phyloP scores from a whole-genome alignment of 2,888 invertebrate genomes.

The Coelopa pilipes region DNA sequence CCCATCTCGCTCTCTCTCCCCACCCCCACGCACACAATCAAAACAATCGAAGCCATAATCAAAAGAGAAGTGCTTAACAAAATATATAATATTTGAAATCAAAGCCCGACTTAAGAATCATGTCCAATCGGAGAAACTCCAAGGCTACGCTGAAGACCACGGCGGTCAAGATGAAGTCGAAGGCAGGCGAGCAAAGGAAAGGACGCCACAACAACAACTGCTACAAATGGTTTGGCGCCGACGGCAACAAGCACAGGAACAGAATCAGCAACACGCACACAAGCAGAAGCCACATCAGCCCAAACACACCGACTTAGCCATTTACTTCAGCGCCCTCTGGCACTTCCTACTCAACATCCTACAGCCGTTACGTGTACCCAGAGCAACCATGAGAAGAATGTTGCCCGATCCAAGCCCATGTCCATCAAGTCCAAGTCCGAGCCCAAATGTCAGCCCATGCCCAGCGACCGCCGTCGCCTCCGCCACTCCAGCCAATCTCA shows the following conservation, averaged over 20 bases:
- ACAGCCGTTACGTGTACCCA: slow-evolving; percentile 50
- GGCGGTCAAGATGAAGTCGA: slow-evolving; percentile 62
- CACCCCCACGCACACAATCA: not conserved
- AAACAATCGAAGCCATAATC: slow-evolving; percentile 19
- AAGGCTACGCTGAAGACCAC: slow-evolving; percentile 61
- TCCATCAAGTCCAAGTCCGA: not conserved
- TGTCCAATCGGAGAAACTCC: slow-evolving; percentile 54
- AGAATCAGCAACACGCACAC: slow-evolving; percentile 16
- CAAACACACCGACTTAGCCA: slow-evolving; percentile 22
- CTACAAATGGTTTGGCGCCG: too few species aligned
- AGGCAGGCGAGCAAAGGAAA: not conserved
- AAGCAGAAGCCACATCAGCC: slow-evolving; percentile 35
- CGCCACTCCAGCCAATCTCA: too few species aligned
- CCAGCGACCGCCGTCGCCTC: not conserved
- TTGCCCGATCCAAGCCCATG: not conserved
- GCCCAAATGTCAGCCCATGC: not conserved
- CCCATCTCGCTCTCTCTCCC: not conserved
- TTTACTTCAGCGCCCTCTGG: slow-evolving; percentile 35
- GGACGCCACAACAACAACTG: slow-evolving; percentile 15
- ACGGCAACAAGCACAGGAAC: too few species aligned
- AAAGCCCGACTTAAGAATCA: slow-evolving; percentile 59
- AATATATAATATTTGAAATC: slow-evolving; percentile 66
- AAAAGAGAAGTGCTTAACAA: slow-evolving; percentile 44
- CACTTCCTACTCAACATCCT: slow-evolving; percentile 48
- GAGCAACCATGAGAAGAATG: not conserved